phyloP scores from a whole-genome alignment of 2,113 vertebrate genomes.

The Papio anubis region DNA sequence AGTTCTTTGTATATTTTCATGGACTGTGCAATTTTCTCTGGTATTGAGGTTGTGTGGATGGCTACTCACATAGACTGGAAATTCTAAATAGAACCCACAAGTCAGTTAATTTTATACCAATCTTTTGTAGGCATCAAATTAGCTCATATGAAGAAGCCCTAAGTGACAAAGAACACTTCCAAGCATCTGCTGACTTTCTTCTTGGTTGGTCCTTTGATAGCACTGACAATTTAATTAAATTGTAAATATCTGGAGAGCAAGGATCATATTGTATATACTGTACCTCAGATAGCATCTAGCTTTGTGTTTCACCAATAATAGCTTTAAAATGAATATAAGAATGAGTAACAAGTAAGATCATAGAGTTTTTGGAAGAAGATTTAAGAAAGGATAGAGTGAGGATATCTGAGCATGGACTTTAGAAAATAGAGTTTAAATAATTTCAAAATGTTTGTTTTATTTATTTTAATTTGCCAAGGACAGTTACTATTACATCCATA shows the following conservation, averaged over 20 bases:
- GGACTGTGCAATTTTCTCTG: conserved; percentile 8
- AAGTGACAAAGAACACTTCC: not conserved
- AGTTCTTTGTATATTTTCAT: not conserved
- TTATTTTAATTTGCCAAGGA: not conserved
- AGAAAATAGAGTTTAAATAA: not conserved
- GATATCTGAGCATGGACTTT: not conserved
- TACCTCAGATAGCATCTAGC: not conserved
- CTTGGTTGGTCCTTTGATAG: not conserved
- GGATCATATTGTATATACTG: not conserved
- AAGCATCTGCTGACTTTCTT: conserved; percentile 25
- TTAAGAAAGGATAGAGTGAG: not conserved
- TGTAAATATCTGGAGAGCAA: not conserved
- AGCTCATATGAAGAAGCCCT: not conserved
- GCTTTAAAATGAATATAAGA: not conserved
- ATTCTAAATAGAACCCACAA: conserved; percentile 26
- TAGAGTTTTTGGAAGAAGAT: not conserved
- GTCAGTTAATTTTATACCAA: not conserved
- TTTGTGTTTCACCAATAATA: not conserved
- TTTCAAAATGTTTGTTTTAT: not conserved
- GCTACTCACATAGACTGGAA: not conserved
- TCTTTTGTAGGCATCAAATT: not conserved
- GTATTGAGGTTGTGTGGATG: not conserved
- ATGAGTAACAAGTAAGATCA: not conserved
- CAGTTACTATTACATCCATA: not conserved
- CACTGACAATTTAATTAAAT: conserved; percentile 47